These are phyloP conservation scores for Elmis aenea DNA, from an alignment of 2,888 invertebrate genomes.

Conservation along the genomic window DNA sequence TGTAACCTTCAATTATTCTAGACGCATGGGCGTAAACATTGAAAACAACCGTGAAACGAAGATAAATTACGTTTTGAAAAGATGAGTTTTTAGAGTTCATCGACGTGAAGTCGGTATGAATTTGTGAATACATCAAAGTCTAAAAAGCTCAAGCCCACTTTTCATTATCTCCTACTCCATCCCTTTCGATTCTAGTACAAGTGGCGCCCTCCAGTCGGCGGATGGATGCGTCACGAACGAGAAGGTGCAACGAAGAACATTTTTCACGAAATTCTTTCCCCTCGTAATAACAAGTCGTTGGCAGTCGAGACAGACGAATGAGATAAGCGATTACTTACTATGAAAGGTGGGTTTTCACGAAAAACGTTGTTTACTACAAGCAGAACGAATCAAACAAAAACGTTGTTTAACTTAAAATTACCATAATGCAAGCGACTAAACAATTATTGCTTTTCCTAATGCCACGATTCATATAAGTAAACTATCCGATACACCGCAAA, in stretches of 20 bases:
- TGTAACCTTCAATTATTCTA: constrained; percentile 38
- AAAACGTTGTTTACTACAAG: constrained; percentile 37
- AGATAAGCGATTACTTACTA: constrained; percentile 40
- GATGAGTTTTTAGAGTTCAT: constrained; percentile 48
- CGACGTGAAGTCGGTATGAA: constrained; percentile 47
- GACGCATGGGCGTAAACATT: constrained; percentile 37
- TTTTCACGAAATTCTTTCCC: constrained; percentile 38
- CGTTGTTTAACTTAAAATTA: no score
- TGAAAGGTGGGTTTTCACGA: constrained; percentile 38
- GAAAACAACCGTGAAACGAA: constrained; percentile 46
- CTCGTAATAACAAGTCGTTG: constrained; percentile 39
- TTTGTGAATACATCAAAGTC: constrained; percentile 49
- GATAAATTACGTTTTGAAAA: constrained; percentile 48
- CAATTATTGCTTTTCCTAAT: no score
- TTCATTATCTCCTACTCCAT: constrained; percentile 41
- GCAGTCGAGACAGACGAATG: constrained; percentile 39
- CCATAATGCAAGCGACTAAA: no score
- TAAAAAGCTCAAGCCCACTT: constrained; percentile 44
- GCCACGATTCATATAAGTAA: no score
- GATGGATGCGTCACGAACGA: constrained; percentile 23
- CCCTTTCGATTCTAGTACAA: constrained; percentile 23
- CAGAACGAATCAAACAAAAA: constrained; percentile 35
- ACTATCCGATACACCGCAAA: no score
- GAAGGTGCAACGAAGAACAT: constrained; percentile 37
- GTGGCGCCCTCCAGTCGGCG: constrained; percentile 36